Percentiles rank a stretch among this genome's conserved stretches.
phyloP scores from a whole-genome alignment of 2,888 invertebrate species.

The Nebria brevicollis region DNA sequence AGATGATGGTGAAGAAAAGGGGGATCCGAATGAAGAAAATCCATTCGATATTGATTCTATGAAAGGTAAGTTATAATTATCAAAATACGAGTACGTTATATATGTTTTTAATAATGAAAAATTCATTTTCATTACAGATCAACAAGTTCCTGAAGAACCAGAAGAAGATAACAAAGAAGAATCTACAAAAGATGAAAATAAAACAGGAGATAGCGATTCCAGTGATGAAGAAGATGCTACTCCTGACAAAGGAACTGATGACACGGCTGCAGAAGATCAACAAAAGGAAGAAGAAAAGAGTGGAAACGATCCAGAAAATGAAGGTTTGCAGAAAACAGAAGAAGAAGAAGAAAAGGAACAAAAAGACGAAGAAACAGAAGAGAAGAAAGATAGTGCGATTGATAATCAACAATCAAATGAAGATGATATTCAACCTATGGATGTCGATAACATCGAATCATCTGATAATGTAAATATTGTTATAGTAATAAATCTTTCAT shows the following conservation, averaged over 20 bases:
- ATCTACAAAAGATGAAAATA: slow-evolving; percentile 58
- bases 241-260: slow-evolving; percentile 54
- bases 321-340: slow-evolving; percentile 48
- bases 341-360: slow-evolving; percentile 48
- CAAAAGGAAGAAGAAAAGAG: slow-evolving; percentile 55
- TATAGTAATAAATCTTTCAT: not conserved
- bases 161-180: slow-evolving; percentile 53
- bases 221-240: slow-evolving; percentile 55
- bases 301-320: slow-evolving; percentile 53
- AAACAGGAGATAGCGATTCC: slow-evolving; percentile 56
- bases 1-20: slow-evolving; percentile 76
- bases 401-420: slow-evolving; percentile 60
- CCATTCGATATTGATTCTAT: slow-evolving; percentile 87
- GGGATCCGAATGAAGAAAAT: slow-evolving; percentile 75
- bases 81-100: not conserved
- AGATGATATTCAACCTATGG: slow-evolving; percentile 62
- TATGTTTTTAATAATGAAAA: slow-evolving; percentile 19
- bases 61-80: slow-evolving; percentile 66
- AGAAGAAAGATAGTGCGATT: slow-evolving; percentile 59
- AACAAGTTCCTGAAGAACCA: slow-evolving; percentile 54
- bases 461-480: slow-evolving; percentile 61
- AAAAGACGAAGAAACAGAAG: slow-evolving; percentile 52
- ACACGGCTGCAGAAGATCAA: slow-evolving; percentile 50
- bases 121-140: slow-evolving; percentile 49
- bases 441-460: slow-evolving; percentile 61